phyloP scores from a whole-genome alignment of 2,113 vertebrate genomes.

The Lagopus muta region DNA sequence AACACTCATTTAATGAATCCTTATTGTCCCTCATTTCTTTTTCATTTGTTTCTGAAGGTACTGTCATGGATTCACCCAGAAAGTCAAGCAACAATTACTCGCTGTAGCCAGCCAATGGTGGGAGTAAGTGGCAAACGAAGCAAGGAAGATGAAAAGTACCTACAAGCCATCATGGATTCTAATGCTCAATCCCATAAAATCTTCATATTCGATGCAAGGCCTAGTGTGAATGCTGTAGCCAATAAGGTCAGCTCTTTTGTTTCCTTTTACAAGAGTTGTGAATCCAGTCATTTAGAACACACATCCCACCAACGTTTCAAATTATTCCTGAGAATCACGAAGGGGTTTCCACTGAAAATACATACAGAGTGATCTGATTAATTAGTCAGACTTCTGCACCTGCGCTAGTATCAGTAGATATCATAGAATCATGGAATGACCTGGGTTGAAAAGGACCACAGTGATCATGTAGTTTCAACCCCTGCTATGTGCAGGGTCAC shows the following conservation, averaged over 20 bases:
- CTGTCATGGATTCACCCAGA: conserved; percentile 98
- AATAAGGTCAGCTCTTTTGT: conserved; percentile 86
- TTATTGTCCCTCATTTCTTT: neutral
- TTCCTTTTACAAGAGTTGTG: neutral
- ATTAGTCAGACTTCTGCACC: neutral
- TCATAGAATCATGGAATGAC: too few relatives aligned
- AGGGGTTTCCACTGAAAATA: neutral
- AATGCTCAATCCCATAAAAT: conserved; percentile 98
- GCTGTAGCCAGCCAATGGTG: conserved; percentile 96
- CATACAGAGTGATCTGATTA: neutral
- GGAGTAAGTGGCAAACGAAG: conserved; percentile 93
- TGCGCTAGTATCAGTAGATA: neutral
- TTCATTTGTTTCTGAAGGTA: conserved; percentile 77
- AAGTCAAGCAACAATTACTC: conserved; percentile 93
- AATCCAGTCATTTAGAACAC: neutral
- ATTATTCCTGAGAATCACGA: neutral
- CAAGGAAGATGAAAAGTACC: conserved; percentile 96
- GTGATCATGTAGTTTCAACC: too few relatives aligned
- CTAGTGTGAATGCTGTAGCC: conserved; percentile 93
- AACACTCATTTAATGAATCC: neutral
- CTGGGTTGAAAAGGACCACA: too few relatives aligned
- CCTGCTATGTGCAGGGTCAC: too few relatives aligned
- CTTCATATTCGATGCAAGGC: conserved; percentile 96
- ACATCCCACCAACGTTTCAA: neutral
- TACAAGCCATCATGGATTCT: conserved; percentile 97